These are phyloP conservation scores for Taxidea taxus DNA, from an alignment of 2,113 vertebrate species.

Conservation along the genomic window DNA sequence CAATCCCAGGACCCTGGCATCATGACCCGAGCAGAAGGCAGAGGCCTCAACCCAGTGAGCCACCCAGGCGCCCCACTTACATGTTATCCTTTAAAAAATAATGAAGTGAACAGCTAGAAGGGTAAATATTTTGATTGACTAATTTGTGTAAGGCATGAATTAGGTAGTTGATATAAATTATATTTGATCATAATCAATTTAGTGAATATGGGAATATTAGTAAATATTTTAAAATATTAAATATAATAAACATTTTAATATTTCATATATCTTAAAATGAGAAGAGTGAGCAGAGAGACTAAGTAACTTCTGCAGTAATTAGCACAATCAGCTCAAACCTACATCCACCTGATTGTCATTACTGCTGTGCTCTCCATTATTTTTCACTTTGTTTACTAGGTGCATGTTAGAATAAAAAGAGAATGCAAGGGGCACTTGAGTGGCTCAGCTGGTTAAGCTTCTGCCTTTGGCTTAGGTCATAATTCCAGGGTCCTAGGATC, in stretches of 20 bases:
- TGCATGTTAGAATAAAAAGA: neutral
- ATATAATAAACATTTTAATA: neutral
- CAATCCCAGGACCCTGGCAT: no score
- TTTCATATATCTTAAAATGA: neutral
- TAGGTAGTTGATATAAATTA: neutral
- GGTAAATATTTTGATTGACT: neutral
- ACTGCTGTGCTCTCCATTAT: rapidly evolving
- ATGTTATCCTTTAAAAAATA: neutral
- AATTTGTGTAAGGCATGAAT: neutral
- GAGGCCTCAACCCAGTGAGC: no score
- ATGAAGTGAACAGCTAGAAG: neutral
- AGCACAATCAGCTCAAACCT: neutral
- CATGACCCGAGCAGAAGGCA: no score
- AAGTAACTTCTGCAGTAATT: neutral
- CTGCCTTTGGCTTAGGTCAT: no score
- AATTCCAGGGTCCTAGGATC: no score
- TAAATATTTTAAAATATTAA: neutral
- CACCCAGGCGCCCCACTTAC: no score
- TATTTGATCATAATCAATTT: neutral
- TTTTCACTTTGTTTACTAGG: neutral
- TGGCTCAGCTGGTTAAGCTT: no score
- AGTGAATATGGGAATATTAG: neutral
- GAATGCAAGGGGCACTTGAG: neutral
- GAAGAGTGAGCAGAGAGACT: neutral
- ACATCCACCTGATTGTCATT: neutral